A percentile compares a stretch with the other conserved stretches of the same genome.
phyloP scores from a whole-genome alignment of 1,140 invertebrate genomes.

The Psix sp. region DNA sequence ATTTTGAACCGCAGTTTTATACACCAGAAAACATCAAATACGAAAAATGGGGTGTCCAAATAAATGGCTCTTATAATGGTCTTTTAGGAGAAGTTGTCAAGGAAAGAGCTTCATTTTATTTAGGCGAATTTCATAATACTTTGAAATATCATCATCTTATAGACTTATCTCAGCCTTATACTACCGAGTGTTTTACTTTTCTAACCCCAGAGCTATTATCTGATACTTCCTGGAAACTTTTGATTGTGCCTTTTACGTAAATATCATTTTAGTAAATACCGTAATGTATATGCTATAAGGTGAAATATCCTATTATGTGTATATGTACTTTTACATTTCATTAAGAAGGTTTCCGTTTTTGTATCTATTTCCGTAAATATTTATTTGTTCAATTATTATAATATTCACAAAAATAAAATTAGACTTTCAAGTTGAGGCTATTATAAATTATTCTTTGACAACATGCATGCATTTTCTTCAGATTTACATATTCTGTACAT shows the following conservation, averaged over 20 bases:
- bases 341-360: too few relatives aligned
- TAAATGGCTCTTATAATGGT: slow-evolving; percentile 82
- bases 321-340: too few relatives aligned
- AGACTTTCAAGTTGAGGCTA: too few relatives aligned
- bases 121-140: slow-evolving; percentile 87
- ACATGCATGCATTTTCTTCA: too few relatives aligned
- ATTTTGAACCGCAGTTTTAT: slow-evolving; percentile 83
- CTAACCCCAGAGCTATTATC: slow-evolving; percentile 86
- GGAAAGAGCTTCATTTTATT: slow-evolving; percentile 83
- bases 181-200: slow-evolving; percentile 88
- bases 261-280: slow-evolving; percentile 18
- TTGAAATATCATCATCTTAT: slow-evolving; percentile 82
- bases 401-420: too few relatives aligned
- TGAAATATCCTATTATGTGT: too few relatives aligned
- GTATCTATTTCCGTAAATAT: too few relatives aligned
- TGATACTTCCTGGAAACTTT: slow-evolving; percentile 88
- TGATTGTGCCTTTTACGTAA: slow-evolving; percentile 87
- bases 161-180: slow-evolving; percentile 87
- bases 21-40: slow-evolving; percentile 78
- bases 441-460: too few relatives aligned
- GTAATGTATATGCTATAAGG: too few relatives aligned
- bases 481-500: too few relatives aligned
- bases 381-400: too few relatives aligned
- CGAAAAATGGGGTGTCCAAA: slow-evolving; percentile 82
- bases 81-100: slow-evolving; percentile 84